Base-by-base conservation (phyloP, 2,113 vertebrate genomes). In the Erinaceus europaeus region DNA sequence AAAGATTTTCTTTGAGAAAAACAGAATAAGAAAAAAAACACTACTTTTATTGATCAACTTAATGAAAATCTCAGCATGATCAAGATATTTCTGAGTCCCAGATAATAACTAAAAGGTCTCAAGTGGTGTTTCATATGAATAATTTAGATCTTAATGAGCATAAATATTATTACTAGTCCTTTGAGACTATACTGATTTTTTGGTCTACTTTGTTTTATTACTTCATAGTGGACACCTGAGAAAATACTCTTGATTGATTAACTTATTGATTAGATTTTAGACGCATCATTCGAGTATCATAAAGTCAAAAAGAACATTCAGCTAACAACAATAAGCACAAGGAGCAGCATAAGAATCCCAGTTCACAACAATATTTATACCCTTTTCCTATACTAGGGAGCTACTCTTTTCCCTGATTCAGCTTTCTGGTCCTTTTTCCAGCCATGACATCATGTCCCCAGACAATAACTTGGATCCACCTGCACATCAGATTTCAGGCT, bases 1-100 rank as follows among this genome's bases (percentile, higher is more conserved):
- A 73, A 86, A 57, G 46, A 72, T 34, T 48, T 72, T 68, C 52
- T 38, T 80, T 4, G 7, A 84, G 6, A 25, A 20, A 42, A 61
- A 62, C 77, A n/a, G 81, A 71, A 50, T 7, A 29, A 25, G 15
- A 42, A 61, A 62, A 81, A n/a, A 84, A 71, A 50, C 9, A 29
- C 75, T 79, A 80, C 5, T 64, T 64, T 50, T 84, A 78, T 67
- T 53, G 38, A 86, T 76, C 67, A 77, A 75, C 40, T 68, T 90
- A 42, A 84, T 86, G 38, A 86, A 84, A 88, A 72, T 71, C 29
- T 93, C 48, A 88, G 40, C 4, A 85, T 59, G 64, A 85, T 76
- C 86, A 88, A 80, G 12, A 40, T 75, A 74, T 74, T 40, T 34
- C 44, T 91, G 14, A 52, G 29, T 14, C 29, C 9, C 27, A 11